A percentile compares a stretch with the other conserved stretches of the same genome.
Conservation (phyloP, 2,113 vertebrate species). For the Nycticryphes semicollaris region DNA sequence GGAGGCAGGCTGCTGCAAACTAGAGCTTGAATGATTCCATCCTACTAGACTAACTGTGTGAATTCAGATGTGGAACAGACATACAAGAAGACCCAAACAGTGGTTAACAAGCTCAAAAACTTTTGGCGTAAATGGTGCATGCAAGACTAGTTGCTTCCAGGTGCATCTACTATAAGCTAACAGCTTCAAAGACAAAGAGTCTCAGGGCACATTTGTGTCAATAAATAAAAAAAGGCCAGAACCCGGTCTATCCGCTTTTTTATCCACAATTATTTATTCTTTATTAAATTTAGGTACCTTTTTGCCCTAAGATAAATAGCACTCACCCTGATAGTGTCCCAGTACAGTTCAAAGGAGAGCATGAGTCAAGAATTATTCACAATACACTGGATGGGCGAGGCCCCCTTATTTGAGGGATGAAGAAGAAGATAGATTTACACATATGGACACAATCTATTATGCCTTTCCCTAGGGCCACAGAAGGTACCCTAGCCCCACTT, state of each 20-base stretch:
- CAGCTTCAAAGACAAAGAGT: not conserved
- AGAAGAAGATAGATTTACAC: not conserved
- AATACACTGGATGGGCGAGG: not conserved
- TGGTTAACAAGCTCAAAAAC: not conserved
- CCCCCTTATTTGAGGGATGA: not conserved
- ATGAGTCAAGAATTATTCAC: not conserved
- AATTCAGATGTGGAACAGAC: not conserved
- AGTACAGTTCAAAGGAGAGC: not conserved
- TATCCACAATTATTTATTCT: not conserved
- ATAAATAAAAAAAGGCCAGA: not conserved
- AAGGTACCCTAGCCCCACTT: not conserved
- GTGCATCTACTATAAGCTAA: not conserved
- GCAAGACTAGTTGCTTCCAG: not conserved
- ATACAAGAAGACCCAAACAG: not conserved
- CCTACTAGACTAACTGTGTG: not conserved
- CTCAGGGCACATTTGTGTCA: not conserved
- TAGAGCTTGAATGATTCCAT: not conserved
- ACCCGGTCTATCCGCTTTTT: not conserved
- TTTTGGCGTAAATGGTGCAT: not conserved
- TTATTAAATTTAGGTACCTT: not conserved
- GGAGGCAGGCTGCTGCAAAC: not conserved
- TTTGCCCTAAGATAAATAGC: not conserved
- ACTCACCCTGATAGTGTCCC: not conserved
- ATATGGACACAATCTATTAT: not conserved
- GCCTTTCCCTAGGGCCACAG: not conserved